Base-by-base conservation (phyloP, 2,888 invertebrate genomes). In the Orthosia cruda region DNA sequence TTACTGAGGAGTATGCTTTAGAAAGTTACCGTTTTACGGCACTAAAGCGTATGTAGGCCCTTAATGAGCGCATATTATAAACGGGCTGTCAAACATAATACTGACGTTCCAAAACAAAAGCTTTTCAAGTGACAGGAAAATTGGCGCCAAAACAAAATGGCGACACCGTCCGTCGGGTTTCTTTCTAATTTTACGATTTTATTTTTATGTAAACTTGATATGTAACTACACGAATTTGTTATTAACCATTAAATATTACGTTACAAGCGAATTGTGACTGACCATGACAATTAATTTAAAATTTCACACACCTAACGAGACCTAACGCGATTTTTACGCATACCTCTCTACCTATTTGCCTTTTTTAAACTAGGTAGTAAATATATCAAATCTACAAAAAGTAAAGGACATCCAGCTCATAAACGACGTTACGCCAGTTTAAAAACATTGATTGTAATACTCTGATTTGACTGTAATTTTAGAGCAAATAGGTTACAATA, bases 231-330 rank as follows among this genome's bases (percentile, higher is more conserved):
- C 15, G 12, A 47, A 9, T 1, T 45, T 65, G 4, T 55, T 26
- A 20, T 66, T 18, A 55, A 66, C 55, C 4, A 52, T n/a, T 15
- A 23, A 23, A 52, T 52, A 47, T 57, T n/a, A 11, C 15, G 49
- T 58, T 45, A 69, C 58, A 13, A 9, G n/a, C 23, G n/a, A 50
- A 71, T 70, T 72, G 50, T 4, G 18, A 59, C n/a, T n/a, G 26
- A 45, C 45, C 71, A 52, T 71, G 50, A 71, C 57, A 68, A 49
- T 68, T 68, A 12, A 23, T 47, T 47, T 26, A 47, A 18, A 11
- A 47, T 67, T 67, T n/a, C 52, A 52, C 64, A 52, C 20, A 68
- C 16, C 67, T 20, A 40, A 54, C 40, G 58, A 58, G 26, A 55
- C 23, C 23, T 13, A 63, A 45, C 23, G 13, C 50, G 20, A 18